Evolutionary conservation across 2,113 vertebrate genomes (phyloP).

Genomic region (Dascyllus trimaculatus): DNA sequence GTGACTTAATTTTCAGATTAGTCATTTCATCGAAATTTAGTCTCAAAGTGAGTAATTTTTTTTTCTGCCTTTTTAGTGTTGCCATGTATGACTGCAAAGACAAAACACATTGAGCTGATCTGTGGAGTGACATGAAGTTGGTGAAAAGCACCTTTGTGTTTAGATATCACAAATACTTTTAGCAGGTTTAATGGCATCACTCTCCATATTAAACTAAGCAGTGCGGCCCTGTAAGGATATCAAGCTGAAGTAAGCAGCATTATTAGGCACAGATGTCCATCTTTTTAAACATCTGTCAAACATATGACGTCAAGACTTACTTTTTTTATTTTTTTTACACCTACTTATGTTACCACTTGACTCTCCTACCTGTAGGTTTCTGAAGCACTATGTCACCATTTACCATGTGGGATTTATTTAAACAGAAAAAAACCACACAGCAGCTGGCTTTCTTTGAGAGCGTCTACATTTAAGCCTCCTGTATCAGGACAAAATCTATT

Average conservation of each 20-base stretch:
- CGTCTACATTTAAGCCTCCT: background rate
- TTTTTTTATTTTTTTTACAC: slow-evolving; percentile 6
- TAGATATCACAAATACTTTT: background rate
- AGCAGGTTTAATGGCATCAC: background rate
- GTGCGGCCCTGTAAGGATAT: background rate
- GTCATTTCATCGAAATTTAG: background rate
- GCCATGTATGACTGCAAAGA: background rate
- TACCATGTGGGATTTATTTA: background rate
- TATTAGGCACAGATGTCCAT: slow-evolving; percentile 58
- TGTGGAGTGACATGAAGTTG: too few species aligned
- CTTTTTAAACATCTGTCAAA: slow-evolving; percentile 52
- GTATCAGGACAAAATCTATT: too few species aligned
- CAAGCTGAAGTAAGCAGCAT: background rate
- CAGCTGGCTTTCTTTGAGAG: background rate
- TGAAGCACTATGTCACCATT: background rate
- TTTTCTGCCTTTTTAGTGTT: background rate
- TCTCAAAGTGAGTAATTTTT: background rate
- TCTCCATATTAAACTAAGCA: background rate
- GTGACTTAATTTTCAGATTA: background rate
- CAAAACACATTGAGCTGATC: too few species aligned
- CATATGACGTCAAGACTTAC: slow-evolving; percentile 37
- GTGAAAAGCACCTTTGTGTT: too few species aligned
- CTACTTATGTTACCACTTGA: slow-evolving; percentile 6
- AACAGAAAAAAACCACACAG: background rate
- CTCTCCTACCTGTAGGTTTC: background rate